Conservation (phyloP, 2,888 invertebrate species). For the Phaedon cochleariae region DNA sequence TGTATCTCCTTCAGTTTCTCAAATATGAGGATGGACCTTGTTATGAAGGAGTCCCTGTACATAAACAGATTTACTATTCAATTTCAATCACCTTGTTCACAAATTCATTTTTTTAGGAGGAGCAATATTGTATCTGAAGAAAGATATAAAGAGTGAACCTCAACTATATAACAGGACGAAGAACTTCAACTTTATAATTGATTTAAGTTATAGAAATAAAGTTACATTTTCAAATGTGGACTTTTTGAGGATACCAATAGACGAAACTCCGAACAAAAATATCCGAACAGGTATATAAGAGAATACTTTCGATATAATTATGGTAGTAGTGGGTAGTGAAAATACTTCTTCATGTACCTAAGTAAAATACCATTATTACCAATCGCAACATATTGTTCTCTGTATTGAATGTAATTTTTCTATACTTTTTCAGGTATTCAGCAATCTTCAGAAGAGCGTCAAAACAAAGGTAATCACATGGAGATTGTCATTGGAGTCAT, state of each 20-base stretch:
- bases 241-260: conserved; percentile 18
- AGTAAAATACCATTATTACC: no score
- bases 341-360: no score
- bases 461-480: not conserved
- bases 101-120: conserved; percentile 1
- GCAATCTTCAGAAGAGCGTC: not conserved
- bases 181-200: conserved; percentile 14
- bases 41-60: no score
- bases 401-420: no score
- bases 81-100: no score
- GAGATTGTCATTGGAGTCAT: not conserved
- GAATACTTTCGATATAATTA: not conserved
- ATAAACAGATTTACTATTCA: no score
- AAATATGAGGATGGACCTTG: no score
- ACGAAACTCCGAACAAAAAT: not conserved
- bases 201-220: conserved; percentile 26
- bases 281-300: conserved; percentile 8
- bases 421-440: not conserved
- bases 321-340: no score
- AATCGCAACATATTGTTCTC: no score
- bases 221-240: conserved; percentile 35
- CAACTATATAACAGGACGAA: conserved; percentile 12
- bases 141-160: conserved; percentile 16
- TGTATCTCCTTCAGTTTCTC: no score
- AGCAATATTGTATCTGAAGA: conserved; percentile 19